Percentiles rank a stretch among this genome's conserved stretches.
Conservation (phyloP, 2,113 vertebrate species). For the Nothoprocta pentlandii region DNA sequence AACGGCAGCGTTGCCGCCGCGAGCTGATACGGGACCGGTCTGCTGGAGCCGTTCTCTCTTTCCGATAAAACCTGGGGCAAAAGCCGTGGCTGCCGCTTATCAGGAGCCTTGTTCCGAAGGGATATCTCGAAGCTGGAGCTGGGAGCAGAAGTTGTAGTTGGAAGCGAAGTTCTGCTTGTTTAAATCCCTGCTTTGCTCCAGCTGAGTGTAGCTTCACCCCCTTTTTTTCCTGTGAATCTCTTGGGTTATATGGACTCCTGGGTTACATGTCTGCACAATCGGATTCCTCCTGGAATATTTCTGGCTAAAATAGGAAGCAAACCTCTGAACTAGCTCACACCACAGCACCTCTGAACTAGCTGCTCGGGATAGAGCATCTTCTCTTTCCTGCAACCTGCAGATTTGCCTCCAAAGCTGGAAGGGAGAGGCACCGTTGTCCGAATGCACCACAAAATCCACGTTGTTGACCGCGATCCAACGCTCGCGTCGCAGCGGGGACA, state of each 20-base stretch:
- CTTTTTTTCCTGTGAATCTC: fast-evolving
- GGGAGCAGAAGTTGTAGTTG: neutral
- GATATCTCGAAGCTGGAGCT: neutral
- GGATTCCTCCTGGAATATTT: neutral
- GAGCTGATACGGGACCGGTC: neutral
- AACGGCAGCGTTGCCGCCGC: neutral
- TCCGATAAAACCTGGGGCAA: neutral
- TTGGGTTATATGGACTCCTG: neutral
- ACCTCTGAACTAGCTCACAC: neutral
- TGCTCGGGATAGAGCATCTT: neutral
- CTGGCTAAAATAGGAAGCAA: neutral
- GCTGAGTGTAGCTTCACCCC: neutral
- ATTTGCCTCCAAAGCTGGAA: neutral
- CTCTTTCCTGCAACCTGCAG: neutral
- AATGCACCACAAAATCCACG: conserved; percentile 4
- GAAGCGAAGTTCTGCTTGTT: neutral
- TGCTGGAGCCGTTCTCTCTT: neutral
- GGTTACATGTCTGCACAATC: neutral
- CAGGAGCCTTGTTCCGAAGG: neutral
- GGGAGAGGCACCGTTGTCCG: neutral
- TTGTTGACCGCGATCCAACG: neutral
- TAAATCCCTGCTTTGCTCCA: neutral
- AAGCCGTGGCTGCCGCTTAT: conserved; percentile 20
- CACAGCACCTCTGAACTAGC: neutral
- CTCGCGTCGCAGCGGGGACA: neutral